Evolutionary conservation across 2,113 vertebrate genomes (phyloP).

Genomic region (Ploceus nigricollis): DNA sequence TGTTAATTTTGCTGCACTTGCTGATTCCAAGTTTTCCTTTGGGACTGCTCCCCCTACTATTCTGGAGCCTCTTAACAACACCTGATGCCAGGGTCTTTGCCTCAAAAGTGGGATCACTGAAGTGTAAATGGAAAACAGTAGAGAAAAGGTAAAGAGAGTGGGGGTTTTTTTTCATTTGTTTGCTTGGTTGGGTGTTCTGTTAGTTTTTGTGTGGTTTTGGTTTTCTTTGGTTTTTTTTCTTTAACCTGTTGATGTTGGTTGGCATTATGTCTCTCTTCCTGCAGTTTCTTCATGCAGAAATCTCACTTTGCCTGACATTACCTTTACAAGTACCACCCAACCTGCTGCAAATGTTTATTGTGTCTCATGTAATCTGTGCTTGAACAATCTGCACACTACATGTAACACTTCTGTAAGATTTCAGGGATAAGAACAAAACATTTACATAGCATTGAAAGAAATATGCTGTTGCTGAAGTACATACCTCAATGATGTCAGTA

Average conservation of each 20-base stretch:
- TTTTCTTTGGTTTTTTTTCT: background rate
- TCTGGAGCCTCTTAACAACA: background rate
- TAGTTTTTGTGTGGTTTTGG: background rate
- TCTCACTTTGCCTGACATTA: background rate
- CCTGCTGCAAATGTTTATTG: fast-evolving
- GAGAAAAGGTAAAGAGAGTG: background rate
- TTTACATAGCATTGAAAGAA: background rate
- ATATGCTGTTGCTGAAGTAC: background rate
- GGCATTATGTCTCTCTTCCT: background rate
- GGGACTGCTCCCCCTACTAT: background rate
- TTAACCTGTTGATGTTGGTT: background rate
- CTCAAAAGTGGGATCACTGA: background rate
- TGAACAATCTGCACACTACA: background rate
- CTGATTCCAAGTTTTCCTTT: background rate
- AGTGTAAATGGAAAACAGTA: background rate
- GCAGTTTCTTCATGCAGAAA: background rate
- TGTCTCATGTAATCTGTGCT: background rate
- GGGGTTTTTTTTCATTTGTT: background rate
- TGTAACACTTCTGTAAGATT: background rate
- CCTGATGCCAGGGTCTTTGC: background rate
- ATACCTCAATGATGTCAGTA: background rate
- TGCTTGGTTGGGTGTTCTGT: background rate
- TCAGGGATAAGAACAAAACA: background rate
- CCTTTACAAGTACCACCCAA: background rate
- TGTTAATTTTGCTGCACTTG: background rate